Base-by-base conservation (phyloP, 1,140 invertebrate species). In the Drosophila pruinosa region DNA sequence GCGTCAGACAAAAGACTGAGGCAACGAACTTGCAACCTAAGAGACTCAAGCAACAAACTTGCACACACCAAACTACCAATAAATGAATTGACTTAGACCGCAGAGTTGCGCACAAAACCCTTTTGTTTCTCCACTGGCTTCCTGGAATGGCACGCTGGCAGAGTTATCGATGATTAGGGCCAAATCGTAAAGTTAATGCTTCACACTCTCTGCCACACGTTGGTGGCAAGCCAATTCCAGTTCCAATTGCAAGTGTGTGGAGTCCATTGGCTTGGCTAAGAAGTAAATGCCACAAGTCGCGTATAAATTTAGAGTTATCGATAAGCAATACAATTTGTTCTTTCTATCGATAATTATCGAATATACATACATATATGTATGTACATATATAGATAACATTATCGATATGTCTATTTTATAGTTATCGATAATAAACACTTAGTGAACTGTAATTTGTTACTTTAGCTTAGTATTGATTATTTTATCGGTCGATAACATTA, bases 81-180 rank as follows among this genome's bases (percentile, higher is more conserved):
- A 38, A 50, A 58, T 43, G 52, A 28, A 86, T 71, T 68, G 77
- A 85, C 81, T 85, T 45, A 74, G 73, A 72, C 71, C 68, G 79
- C 79, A 64, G 85, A 83, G 80, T 83, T 59, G 26, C 5, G 10
- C 4, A 39, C 12, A 43, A 14, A 31, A 57, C 24, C 15, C 5
- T 34, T 34, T 34, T 34, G 31, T 26, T 12, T 38, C 15, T 26
- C 17, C 12, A 15, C 7, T 26, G 17, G 19, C 41, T 61, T 59
- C 56, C 56, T 59, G 57, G 22, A 47, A 24, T 24, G n/a, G 43
- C 43, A 43, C 12, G 19, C 21, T 10, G 14, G 3, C 12, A 5
- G 52, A 24, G 34, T 24, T 26, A 15, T 54, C 21, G 22, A 56
- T 68, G 59, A 72, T 80, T 75, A 54, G 52, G 45, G 77, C 52